Conservation (phyloP, 2,888 invertebrate species). For the Pyrrhosoma nymphula region DNA sequence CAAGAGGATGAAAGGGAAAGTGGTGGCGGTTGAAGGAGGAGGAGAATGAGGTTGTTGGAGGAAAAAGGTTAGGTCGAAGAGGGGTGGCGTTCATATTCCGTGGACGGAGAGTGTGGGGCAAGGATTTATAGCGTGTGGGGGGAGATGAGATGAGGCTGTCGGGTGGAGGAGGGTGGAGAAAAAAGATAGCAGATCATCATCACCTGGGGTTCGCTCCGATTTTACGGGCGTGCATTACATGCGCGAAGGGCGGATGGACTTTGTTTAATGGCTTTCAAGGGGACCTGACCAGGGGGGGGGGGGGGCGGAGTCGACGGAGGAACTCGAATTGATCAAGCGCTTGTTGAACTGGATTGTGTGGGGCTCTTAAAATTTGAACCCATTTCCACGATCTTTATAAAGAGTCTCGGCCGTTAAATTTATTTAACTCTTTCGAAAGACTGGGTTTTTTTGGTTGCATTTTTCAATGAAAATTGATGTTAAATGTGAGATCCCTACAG, state of each 20-base stretch:
- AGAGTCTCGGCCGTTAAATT: too few relatives aligned
- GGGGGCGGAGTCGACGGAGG: too few relatives aligned
- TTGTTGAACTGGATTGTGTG: not conserved
- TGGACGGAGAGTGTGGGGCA: not conserved
- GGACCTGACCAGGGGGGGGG: not conserved
- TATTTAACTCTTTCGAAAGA: too few relatives aligned
- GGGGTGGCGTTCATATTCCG: too few relatives aligned
- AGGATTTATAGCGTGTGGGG: not conserved
- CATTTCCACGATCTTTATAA: too few relatives aligned
- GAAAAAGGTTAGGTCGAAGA: too few relatives aligned
- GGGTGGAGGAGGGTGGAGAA: not conserved
- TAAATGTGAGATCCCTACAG: too few relatives aligned
- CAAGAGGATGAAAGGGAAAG: conserved; percentile 2
- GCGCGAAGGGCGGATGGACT: not conserved
- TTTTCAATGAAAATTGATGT: too few relatives aligned
- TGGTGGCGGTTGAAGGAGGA: not conserved
- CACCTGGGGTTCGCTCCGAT: not conserved
- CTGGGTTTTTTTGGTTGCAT: too few relatives aligned
- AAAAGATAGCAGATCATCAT: not conserved
- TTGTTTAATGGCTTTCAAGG: not conserved
- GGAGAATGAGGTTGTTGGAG: too few relatives aligned
- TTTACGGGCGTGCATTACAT: not conserved
- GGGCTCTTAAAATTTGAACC: not conserved
- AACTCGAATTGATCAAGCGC: not conserved
- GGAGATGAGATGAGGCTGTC: not conserved